Conservation (phyloP, 2,797 vertebrate species). For the Fundulus diaphanus region DNA sequence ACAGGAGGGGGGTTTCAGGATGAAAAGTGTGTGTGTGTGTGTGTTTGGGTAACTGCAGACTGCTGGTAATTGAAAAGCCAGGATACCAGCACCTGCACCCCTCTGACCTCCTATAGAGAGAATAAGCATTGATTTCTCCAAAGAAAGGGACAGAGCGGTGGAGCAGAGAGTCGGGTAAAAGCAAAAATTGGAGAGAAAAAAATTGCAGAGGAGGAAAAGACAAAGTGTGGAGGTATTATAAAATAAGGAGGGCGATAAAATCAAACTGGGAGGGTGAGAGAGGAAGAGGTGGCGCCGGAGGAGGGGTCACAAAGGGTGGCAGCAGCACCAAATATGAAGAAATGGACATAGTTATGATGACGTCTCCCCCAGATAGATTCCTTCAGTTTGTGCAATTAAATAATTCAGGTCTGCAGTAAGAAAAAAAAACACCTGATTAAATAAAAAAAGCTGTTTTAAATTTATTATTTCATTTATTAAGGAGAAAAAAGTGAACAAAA, state of each 20-base stretch:
- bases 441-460: neutral
- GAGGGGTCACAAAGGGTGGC: neutral
- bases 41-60: slow-evolving; percentile 59
- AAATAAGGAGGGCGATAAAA: slow-evolving; percentile 1
- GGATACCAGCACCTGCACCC: slow-evolving; percentile 63
- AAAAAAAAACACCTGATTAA: neutral
- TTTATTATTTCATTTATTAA: neutral
- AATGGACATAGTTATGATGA: neutral
- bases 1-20: slow-evolving; percentile 9
- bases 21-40: slow-evolving; percentile 17
- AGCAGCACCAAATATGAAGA: too few species aligned
- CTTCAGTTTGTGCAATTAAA: too few species aligned
- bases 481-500: neutral
- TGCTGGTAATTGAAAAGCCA: slow-evolving; percentile 84
- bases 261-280: neutral
- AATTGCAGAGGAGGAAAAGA: slow-evolving; percentile 11
- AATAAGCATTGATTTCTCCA: slow-evolving; percentile 78
- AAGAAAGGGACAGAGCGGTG: slow-evolving; percentile 40
- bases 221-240: neutral
- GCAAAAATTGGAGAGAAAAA: slow-evolving; percentile 23
- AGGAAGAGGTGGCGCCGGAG: too few species aligned
- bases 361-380: too few species aligned
- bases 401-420: neutral
- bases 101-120: slow-evolving; percentile 82
- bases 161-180: slow-evolving; percentile 25